Conservation (phyloP, 1,140 invertebrate genomes). For the Bombus picipes region DNA sequence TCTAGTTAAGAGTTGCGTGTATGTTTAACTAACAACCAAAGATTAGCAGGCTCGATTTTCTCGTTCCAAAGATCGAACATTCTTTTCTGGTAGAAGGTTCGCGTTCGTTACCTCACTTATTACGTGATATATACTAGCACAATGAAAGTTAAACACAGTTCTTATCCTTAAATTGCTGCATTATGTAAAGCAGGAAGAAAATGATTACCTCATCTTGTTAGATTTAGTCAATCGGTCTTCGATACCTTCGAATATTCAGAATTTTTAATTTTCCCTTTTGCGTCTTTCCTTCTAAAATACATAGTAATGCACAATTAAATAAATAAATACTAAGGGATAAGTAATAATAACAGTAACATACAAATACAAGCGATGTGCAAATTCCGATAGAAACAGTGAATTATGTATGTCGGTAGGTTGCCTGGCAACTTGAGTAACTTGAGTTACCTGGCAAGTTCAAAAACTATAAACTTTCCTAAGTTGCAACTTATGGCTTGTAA, state of each 20-base stretch:
- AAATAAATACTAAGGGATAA: neutral
- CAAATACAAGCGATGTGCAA: no score
- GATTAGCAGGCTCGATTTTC: neutral
- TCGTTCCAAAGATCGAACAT: slow-evolving; percentile 5
- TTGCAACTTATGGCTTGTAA: neutral
- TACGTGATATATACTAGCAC: slow-evolving; percentile 21
- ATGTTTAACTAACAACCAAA: slow-evolving; percentile 2
- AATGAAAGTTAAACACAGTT: slow-evolving; percentile 17
- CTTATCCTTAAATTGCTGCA: slow-evolving; percentile 14
- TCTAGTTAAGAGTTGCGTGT: neutral
- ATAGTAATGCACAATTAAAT: neutral
- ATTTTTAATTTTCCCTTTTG: neutral
- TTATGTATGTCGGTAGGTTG: no score
- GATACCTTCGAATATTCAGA: neutral
- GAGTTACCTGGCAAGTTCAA: no score
- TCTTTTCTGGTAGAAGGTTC: neutral
- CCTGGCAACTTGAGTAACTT: no score
- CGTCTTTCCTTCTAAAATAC: no score
- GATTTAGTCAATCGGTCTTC: neutral
- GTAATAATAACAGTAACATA: no score
- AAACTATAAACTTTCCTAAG: neutral
- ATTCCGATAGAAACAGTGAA: no score
- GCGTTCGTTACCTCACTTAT: slow-evolving; percentile 18
- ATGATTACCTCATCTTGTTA: neutral
- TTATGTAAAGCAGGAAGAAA: slow-evolving; percentile 15